Conservation (phyloP, 2,888 invertebrate genomes). For the Trachelus tabidus region DNA sequence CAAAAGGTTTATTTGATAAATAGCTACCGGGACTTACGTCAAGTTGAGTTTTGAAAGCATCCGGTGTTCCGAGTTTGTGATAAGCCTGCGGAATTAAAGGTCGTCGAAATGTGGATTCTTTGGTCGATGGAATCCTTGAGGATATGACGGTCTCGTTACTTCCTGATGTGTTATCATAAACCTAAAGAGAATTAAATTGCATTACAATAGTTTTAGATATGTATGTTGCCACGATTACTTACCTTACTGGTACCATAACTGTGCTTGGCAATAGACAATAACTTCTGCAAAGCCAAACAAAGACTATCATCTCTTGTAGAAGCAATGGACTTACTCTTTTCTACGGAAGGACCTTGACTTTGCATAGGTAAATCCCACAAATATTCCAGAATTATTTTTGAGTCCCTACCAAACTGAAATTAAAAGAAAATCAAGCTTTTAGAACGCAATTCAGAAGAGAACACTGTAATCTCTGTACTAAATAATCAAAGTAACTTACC, state of each 20-base stretch:
- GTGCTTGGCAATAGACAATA: conserved; percentile 66
- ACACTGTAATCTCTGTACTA: conserved; percentile 11
- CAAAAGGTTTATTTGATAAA: background rate
- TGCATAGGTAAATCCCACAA: conserved; percentile 74
- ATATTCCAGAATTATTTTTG: conserved; percentile 81
- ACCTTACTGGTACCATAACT: conserved; percentile 65
- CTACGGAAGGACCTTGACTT: conserved; percentile 19
- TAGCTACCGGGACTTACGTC: conserved; percentile 58
- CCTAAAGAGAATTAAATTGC: conserved; percentile 32
- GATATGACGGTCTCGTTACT: conserved; percentile 63
- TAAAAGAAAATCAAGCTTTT: conserved; percentile 3
- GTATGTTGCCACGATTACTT: conserved; percentile 23
- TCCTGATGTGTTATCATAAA: conserved; percentile 56
- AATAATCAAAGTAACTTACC: conserved; percentile 67
- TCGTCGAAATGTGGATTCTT: conserved; percentile 60
- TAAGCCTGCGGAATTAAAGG: conserved; percentile 61
- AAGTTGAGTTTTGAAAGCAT: conserved; percentile 67
- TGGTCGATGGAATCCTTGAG: conserved; percentile 56
- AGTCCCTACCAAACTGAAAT: conserved; percentile 77
- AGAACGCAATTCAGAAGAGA: conserved; percentile 13
- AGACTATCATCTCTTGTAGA: conserved; percentile 47
- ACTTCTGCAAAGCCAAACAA: conserved; percentile 60
- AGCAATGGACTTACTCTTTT: conserved; percentile 25
- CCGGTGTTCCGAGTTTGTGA: conserved; percentile 58
- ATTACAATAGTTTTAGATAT: background rate